These are phyloP conservation scores for Oostethus manadensis DNA, from an alignment of 2,113 vertebrate species.

Conservation along the genomic window DNA sequence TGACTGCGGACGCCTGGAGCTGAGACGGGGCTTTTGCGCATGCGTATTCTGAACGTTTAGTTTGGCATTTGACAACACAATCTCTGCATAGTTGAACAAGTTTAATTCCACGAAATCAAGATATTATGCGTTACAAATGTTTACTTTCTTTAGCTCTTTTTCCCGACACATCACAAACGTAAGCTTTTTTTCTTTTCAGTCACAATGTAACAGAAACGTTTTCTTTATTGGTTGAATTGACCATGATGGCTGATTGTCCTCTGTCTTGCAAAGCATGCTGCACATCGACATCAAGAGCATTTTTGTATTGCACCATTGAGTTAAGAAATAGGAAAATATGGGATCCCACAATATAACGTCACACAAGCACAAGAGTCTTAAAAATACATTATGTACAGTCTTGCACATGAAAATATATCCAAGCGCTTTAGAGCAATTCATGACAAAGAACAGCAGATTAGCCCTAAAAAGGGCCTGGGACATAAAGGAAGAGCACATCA, in stretches of 20 bases:
- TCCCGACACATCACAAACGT: no score
- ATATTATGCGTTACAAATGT: no score
- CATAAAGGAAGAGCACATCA: slow-evolving; percentile 17
- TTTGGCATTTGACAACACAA: no score
- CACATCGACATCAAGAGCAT: slow-evolving; percentile 22
- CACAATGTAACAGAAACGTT: slow-evolving; percentile 74
- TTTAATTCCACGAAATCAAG: no score
- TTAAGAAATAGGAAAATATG: slow-evolving; percentile 54
- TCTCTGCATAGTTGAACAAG: no score
- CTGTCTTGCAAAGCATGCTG: neutral
- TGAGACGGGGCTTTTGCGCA: neutral
- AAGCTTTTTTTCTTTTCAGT: slow-evolving; percentile 38
- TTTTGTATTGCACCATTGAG: slow-evolving; percentile 59
- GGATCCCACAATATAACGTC: slow-evolving; percentile 35
- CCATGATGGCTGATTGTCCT: neutral
- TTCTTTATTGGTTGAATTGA: slow-evolving; percentile 4
- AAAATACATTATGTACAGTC: slow-evolving; percentile 48
- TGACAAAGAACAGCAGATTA: slow-evolving; percentile 21
- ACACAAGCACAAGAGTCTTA: slow-evolving; percentile 50
- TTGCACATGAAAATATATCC: slow-evolving; percentile 30
- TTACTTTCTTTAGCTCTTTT: no score
- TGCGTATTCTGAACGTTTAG: neutral
- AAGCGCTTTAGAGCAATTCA: slow-evolving; percentile 22
- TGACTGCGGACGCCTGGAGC: neutral
- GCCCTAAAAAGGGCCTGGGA: slow-evolving; percentile 3